A percentile compares a stretch with the other conserved stretches of the same genome.
These are phyloP conservation scores for Actias luna DNA, from an alignment of 2,888 invertebrate species.

Conservation along the genomic window DNA sequence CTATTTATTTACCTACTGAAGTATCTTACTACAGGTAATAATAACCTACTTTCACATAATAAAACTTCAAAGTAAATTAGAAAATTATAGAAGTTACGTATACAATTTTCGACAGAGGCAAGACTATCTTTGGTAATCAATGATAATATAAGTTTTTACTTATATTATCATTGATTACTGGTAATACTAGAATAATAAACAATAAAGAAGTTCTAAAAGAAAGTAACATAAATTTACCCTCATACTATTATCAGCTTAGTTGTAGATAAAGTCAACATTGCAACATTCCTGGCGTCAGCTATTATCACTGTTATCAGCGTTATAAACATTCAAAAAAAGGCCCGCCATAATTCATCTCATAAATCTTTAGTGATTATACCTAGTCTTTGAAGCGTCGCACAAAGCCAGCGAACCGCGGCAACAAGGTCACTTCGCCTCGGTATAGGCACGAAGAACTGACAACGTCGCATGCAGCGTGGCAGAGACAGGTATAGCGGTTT, in stretches of 20 bases:
- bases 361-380: conserved; percentile 56
- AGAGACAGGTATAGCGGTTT: conserved; percentile 34
- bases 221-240: neutral
- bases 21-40: too few relatives aligned
- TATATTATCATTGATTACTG: too few relatives aligned
- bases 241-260: neutral
- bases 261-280: neutral
- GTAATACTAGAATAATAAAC: too few relatives aligned
- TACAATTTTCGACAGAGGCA: too few relatives aligned
- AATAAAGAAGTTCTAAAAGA: too few relatives aligned
- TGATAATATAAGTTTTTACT: too few relatives aligned
- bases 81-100: too few relatives aligned
- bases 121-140: too few relatives aligned
- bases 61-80: too few relatives aligned
- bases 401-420: conserved; percentile 55
- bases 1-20: too few relatives aligned
- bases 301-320: conserved; percentile 10
- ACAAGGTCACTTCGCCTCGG: conserved; percentile 67
- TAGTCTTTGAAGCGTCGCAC: conserved; percentile 43
- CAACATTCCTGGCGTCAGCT: neutral
- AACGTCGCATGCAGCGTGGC: conserved; percentile 57
- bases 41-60: too few relatives aligned
- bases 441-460: conserved; percentile 53
- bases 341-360: conserved; percentile 41
- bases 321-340: conserved; percentile 27